Percentiles rank a stretch among this genome's conserved stretches.
phyloP scores from a whole-genome alignment of 2,797 vertebrate genomes.

The Channa striata region DNA sequence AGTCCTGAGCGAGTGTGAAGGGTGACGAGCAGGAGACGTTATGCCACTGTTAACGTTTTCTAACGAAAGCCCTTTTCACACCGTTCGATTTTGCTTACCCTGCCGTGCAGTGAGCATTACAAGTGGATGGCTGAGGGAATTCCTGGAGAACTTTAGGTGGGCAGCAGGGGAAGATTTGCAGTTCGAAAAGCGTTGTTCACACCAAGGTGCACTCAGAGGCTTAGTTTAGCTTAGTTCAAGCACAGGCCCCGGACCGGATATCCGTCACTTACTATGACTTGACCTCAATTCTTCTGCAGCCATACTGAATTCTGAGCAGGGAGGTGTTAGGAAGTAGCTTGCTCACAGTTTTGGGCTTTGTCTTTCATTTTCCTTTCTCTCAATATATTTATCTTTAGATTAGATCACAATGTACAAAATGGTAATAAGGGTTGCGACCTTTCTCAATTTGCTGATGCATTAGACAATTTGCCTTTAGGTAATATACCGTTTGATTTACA shows the following conservation, averaged over 20 bases:
- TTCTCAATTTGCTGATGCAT: not conserved
- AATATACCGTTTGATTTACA: not conserved
- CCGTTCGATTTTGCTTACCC: constrained; percentile 25
- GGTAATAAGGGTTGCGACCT: not conserved
- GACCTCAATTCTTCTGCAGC: constrained; percentile 51
- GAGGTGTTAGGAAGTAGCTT: not conserved
- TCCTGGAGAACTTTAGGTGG: constrained; percentile 17
- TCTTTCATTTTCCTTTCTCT: constrained; percentile 1
- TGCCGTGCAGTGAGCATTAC: constrained; percentile 19
- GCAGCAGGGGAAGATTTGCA: not conserved
- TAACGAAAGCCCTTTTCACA: constrained; percentile 34
- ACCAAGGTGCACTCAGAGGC: constrained; percentile 44
- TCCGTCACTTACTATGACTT: constrained; percentile 46
- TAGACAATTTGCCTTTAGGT: not conserved
- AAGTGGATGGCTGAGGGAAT: constrained; percentile 34
- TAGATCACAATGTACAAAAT: constrained; percentile 20
- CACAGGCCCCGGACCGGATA: constrained; percentile 41
- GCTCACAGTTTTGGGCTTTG: constrained; percentile 1
- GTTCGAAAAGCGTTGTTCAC: constrained; percentile 39
- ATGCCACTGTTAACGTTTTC: constrained; percentile 24
- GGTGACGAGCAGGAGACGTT: constrained; percentile 30
- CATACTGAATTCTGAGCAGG: constrained; percentile 41
- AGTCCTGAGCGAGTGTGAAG: not conserved
- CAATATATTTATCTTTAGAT: constrained; percentile 9
- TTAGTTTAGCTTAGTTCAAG: constrained; percentile 59